Evolutionary conservation across 2,888 invertebrate genomes (phyloP), one percentile per base, ranked within the genome.

Genomic region (Nymphalis polychloros): DNA sequence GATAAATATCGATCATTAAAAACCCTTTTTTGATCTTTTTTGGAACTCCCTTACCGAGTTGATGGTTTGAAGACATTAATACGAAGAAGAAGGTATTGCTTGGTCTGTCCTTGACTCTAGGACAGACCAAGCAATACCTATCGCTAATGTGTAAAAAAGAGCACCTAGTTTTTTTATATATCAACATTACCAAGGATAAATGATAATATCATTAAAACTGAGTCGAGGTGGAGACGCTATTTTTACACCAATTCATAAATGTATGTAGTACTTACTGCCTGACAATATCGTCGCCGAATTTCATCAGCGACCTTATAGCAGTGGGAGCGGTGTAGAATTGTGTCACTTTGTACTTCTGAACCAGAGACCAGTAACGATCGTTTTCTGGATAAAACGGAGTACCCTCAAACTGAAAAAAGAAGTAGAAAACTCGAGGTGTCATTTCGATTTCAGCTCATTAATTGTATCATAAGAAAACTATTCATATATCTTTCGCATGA

Each of bases 271-370:
- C 84, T 89, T 93, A 96, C 90, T 95, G 97, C 75, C 94, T 95
- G 2, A 99, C 97, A 67, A 95, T 94, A 19, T 94, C 95, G 75
- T 98, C 97, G 0, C 98, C 98, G 81, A 96, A 98, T 84, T 98
- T 98, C 97, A 98, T 98, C 31, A 99, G 94, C 1, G 99, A 96
- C 72, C 99, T 94, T 72, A 99, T 97, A 19, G 99, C 99, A 5
- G 99, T 99, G 0, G 99, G 99, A 0, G 99, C 99, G 0, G 99
- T 99, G 92, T 99, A 99, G 89, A 99, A 98, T 90, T 98, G 98
- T 60, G 95, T 96, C 27, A 99, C 97, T 89, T 96, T 96, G 89
- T 99, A 99, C 84, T 99, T 98, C 79, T 98, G 97, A 70, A 98
- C 94, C 10, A 99, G 94, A 10, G 94, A 93, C 99, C 99, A 99